Conservation (phyloP, 2,888 invertebrate species). For the Fabriciana adippe region DNA sequence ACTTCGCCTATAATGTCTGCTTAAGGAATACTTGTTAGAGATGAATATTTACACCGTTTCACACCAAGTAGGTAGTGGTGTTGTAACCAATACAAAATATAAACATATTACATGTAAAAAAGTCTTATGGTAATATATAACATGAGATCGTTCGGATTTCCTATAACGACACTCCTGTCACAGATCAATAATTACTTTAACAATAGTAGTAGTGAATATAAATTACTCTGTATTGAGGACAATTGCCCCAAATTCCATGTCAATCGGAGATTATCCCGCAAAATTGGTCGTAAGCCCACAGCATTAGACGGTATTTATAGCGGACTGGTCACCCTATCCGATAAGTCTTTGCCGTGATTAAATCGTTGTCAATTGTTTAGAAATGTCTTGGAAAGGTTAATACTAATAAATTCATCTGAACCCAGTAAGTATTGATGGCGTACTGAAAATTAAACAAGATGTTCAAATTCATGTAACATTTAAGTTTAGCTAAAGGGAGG, state of each 20-base stretch:
- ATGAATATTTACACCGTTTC: too few relatives aligned
- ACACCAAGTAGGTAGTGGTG: background rate
- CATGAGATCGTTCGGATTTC: background rate
- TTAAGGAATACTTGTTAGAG: too few relatives aligned
- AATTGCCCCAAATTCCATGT: conserved; percentile 67
- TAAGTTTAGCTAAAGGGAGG: background rate
- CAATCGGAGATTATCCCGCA: conserved; percentile 69
- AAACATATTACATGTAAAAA: too few relatives aligned
- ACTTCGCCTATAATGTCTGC: too few relatives aligned
- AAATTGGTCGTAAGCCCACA: conserved; percentile 67
- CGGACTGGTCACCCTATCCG: conserved; percentile 56
- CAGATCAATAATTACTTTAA: conserved; percentile 42
- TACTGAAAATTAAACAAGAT: background rate
- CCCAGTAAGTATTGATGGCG: background rate
- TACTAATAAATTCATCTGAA: conserved; percentile 9
- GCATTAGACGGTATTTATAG: conserved; percentile 67
- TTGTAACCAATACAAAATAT: too few relatives aligned
- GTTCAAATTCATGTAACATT: background rate
- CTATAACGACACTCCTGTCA: conserved; percentile 23
- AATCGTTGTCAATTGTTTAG: conserved; percentile 30
- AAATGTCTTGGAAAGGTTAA: conserved; percentile 19
- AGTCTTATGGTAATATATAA: background rate
- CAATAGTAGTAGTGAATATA: conserved; percentile 49
- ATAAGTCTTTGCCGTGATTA: conserved; percentile 37
- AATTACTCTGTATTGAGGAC: conserved; percentile 57